phyloP scores from a whole-genome alignment of 37 sponge, comb jelly and placozoan genomes.

The Aplysina aerophoba region DNA sequence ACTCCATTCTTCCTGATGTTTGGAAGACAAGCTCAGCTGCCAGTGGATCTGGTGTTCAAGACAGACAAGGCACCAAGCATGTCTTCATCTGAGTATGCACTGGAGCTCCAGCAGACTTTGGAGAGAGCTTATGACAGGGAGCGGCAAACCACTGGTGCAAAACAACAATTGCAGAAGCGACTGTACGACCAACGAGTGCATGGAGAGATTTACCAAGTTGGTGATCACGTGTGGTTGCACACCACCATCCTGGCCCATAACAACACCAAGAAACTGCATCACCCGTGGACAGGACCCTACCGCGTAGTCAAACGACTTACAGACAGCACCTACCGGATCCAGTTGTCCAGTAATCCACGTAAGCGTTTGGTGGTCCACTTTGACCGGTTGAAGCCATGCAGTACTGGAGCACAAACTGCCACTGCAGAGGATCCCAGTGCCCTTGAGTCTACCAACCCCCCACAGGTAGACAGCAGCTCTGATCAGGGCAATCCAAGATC shows the following conservation, averaged over 20 bases:
- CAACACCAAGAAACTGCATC: slow-evolving; percentile 5
- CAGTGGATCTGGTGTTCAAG: not conserved
- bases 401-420: no score
- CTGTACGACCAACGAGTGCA: slow-evolving; percentile 4
- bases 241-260: not conserved
- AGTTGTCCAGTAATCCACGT: no score
- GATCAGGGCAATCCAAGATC: no score
- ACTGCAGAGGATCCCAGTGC: no score
- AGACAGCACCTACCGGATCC: not conserved
- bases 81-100: no score
- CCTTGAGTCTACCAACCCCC: no score
- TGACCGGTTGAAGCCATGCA: no score
- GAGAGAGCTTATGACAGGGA: not conserved
- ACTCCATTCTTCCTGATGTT: not conserved
- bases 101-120: not conserved
- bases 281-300: slow-evolving; percentile 43
- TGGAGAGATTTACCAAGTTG: slow-evolving; percentile 11
- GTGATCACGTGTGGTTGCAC: slow-evolving; percentile 32
- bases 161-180: not conserved
- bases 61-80: no score
- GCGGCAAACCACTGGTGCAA: not conserved
- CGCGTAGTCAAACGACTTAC: slow-evolving; percentile 6
- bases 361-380: no score
- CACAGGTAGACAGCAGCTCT: no score
- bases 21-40: not conserved